A percentile compares a stretch with the other conserved stretches of the same genome.
Conservation (phyloP, 2,113 vertebrate genomes). For the Seriola rivoliana region DNA sequence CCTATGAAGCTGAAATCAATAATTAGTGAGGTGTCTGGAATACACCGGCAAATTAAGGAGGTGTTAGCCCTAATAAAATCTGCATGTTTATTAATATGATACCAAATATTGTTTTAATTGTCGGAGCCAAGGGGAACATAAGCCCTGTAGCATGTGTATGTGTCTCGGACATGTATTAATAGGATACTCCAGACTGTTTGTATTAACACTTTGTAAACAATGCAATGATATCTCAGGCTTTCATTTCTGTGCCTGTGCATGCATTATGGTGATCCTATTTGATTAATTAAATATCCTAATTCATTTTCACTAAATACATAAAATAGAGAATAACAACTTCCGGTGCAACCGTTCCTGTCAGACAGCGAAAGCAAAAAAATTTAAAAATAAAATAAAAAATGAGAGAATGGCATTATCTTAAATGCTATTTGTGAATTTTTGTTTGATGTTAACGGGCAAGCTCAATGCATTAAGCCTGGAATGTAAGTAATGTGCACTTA, state of each 20-base stretch:
- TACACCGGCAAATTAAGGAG: conserved; percentile 27
- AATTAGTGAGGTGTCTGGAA: conserved; percentile 33
- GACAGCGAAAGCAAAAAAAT: conserved; percentile 11
- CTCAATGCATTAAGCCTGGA: conserved; percentile 78
- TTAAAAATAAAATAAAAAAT: not conserved
- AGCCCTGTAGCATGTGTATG: conserved; percentile 16
- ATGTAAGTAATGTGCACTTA: conserved; percentile 84
- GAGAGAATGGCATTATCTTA: conserved; percentile 50
- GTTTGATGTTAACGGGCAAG: conserved; percentile 70
- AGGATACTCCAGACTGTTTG: conserved; percentile 44
- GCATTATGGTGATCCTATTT: conserved; percentile 28
- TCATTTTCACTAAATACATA: conserved; percentile 45
- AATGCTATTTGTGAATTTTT: conserved; percentile 61
- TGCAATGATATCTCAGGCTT: conserved; percentile 39
- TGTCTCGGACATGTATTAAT: conserved; percentile 41
- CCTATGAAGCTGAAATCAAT: conserved; percentile 19
- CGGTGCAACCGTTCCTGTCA: conserved; percentile 20
- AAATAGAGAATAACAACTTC: conserved; percentile 45
- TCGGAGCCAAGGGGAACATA: conserved; percentile 36
- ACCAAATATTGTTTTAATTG: conserved; percentile 57
- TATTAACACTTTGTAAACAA: conserved; percentile 58
- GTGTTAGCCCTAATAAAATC: conserved; percentile 24
- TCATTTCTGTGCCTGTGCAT: conserved; percentile 43
- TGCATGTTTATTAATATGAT: conserved; percentile 53
- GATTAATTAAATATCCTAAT: conserved; percentile 43